Conservation (phyloP, 2,113 vertebrate species). For the Dipodomys merriami region DNA sequence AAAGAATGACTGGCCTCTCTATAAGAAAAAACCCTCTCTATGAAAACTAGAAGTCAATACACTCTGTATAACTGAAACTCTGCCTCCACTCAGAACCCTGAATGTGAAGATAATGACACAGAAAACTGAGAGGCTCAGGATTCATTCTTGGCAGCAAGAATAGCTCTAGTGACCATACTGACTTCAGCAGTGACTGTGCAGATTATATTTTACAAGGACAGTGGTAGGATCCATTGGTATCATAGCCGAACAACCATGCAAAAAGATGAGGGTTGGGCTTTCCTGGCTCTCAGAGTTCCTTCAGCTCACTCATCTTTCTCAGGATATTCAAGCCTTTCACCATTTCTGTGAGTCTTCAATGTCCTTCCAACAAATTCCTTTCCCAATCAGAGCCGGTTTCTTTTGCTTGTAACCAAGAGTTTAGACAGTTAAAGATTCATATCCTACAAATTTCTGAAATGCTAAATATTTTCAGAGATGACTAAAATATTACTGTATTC, state of each 20-base stretch:
- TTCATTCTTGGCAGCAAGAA: neutral
- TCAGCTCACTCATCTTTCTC: neutral
- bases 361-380: neutral
- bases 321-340: neutral
- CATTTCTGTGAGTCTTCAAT: neutral
- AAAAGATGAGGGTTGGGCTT: neutral
- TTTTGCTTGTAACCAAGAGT: constrained; percentile 20
- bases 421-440: neutral
- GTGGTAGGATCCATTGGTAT: neutral
- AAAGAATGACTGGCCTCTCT: neutral
- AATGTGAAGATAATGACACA: neutral
- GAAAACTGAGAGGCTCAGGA: neutral
- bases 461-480: neutral
- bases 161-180: neutral
- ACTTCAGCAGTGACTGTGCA: neutral
- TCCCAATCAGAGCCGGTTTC: neutral
- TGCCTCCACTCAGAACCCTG: neutral
- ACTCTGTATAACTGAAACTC: neutral
- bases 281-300: neutral
- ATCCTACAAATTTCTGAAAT: constrained; percentile 30
- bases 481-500: neutral
- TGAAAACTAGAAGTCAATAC: neutral
- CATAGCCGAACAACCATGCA: neutral
- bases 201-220: neutral
- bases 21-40: neutral